phyloP scores from a whole-genome alignment of 2,888 invertebrate genomes.

The Ecdyonurus torrentis region DNA sequence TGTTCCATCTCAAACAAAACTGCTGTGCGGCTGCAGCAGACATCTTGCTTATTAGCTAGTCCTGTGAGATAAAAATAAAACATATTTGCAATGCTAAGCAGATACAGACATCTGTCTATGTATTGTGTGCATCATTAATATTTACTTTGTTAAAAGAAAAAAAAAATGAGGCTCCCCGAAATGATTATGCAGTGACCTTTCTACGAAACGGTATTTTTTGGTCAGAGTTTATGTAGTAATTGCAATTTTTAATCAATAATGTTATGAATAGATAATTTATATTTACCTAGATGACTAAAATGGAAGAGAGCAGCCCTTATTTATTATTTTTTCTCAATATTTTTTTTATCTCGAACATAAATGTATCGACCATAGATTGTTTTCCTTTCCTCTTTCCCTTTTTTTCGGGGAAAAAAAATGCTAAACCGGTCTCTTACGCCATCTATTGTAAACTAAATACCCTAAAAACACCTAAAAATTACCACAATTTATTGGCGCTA shows the following conservation, averaged over 20 bases:
- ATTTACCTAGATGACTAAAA: background rate
- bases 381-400: background rate
- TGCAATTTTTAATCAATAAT: background rate
- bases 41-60: background rate
- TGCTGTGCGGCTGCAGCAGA: conserved; percentile 38
- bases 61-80: background rate
- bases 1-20: conserved; percentile 77
- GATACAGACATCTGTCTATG: background rate
- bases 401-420: background rate
- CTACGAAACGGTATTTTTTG: background rate
- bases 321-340: background rate
- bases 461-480: no score
- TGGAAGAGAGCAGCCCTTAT: background rate
- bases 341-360: background rate
- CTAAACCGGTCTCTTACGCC: background rate
- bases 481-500: no score
- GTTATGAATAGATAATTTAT: background rate
- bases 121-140: background rate
- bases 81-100: background rate
- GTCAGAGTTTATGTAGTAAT: background rate
- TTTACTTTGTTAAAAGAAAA: background rate
- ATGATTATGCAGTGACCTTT: background rate
- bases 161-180: background rate
- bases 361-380: background rate
- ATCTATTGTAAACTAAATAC: no score